These are phyloP conservation scores for Malacoraja senta DNA, from an alignment of 2,797 vertebrate species.

Conservation along the genomic window DNA sequence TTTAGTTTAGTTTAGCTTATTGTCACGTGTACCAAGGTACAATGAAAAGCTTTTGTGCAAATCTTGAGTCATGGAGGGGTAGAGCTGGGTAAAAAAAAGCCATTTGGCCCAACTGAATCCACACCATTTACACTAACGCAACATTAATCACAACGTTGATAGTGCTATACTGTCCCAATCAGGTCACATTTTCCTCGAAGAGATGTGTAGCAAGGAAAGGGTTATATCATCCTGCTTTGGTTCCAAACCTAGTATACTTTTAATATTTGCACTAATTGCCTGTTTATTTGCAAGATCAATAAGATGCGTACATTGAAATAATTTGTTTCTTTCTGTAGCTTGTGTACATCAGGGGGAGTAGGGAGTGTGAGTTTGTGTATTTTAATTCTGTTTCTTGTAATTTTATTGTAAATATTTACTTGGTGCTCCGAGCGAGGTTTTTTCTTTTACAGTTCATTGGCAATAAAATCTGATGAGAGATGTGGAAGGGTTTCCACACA, in stretches of 20 bases:
- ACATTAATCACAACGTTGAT: no score
- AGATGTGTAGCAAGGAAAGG: neutral
- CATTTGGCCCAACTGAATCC: no score
- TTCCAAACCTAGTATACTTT: neutral
- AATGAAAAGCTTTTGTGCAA: no score
- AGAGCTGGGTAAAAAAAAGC: no score
- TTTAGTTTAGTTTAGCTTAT: no score
- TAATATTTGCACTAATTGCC: neutral
- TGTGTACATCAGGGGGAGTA: neutral
- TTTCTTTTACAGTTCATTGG: neutral
- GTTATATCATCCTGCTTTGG: neutral
- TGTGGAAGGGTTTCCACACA: neutral
- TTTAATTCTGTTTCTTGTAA: neutral
- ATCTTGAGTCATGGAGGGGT: no score
- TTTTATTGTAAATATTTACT: conserved; percentile 24
- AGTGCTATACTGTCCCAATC: neutral
- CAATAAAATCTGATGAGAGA: neutral
- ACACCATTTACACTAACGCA: no score
- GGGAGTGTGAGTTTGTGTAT: neutral
- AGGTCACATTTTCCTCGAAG: neutral
- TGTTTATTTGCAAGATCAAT: conserved; percentile 2
- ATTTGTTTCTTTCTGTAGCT: neutral
- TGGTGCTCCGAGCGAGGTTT: neutral
- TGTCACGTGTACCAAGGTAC: no score
- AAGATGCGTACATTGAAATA: conserved; percentile 5